Conservation (phyloP, 2,888 invertebrate species). For the Diadegma fenestrale region DNA sequence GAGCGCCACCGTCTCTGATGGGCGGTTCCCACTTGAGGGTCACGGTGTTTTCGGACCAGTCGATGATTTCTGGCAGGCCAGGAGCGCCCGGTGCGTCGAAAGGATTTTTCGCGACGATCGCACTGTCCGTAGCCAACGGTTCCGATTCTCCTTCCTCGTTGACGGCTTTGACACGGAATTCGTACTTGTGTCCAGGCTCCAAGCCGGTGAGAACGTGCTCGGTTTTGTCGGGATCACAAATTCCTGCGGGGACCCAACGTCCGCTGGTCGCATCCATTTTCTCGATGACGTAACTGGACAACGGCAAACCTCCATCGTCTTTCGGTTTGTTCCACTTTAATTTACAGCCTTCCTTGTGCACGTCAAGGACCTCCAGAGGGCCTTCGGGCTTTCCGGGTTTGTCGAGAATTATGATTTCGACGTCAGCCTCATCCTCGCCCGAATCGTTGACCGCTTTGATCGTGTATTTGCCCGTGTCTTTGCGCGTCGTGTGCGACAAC, state of each 20-base stretch:
- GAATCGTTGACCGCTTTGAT: slow-evolving; percentile 97
- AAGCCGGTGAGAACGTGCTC: slow-evolving; percentile 95
- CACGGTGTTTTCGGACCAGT: slow-evolving; percentile 96
- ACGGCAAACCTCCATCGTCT: slow-evolving; percentile 97
- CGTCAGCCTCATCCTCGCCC: slow-evolving; percentile 96
- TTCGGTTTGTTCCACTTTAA: slow-evolving; percentile 97
- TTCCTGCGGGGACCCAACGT: slow-evolving; percentile 95
- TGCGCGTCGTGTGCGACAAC: slow-evolving; percentile 92
- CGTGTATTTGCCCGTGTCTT: slow-evolving; percentile 95
- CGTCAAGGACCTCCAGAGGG: slow-evolving; percentile 95
- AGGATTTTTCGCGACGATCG: slow-evolving; percentile 98
- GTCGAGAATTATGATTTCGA: slow-evolving; percentile 95
- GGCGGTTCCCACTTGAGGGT: slow-evolving; percentile 97
- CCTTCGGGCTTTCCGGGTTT: slow-evolving; percentile 96
- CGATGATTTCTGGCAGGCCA: slow-evolving; percentile 95
- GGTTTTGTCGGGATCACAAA: slow-evolving; percentile 92
- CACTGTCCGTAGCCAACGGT: slow-evolving; percentile 95
- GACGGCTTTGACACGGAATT: slow-evolving; percentile 98
- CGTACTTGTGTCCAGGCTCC: slow-evolving; percentile 97
- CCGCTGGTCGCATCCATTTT: slow-evolving; percentile 96
- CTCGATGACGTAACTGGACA: slow-evolving; percentile 96
- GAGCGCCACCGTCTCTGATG: slow-evolving; percentile 95
- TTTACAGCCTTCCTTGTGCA: slow-evolving; percentile 97
- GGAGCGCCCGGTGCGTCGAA: slow-evolving; percentile 95
- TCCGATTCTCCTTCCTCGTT: slow-evolving; percentile 99